Base-by-base conservation (phyloP, 2,797 vertebrate species). In the Micropoecilia bifurca region DNA sequence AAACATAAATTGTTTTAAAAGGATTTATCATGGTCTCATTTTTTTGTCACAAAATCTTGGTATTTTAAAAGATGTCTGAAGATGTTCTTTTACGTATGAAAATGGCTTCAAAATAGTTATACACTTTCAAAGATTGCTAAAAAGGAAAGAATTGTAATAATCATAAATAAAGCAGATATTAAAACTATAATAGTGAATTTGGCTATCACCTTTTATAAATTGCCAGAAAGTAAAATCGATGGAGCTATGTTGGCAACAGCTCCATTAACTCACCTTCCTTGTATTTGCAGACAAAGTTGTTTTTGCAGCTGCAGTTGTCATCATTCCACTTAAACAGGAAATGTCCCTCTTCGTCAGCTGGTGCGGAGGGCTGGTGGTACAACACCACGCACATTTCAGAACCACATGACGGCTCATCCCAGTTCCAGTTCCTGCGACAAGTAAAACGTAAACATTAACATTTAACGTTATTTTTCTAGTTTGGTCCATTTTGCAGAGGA, bases 281-380 rank as follows among this genome's bases (percentile, higher is more conserved):
- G 47, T 99, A 99, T 93, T 99, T 99, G 97, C 99, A 99, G 92
- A 99, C 96, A 91, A 97, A 99, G 94, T 99, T 99, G 91, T 99
- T 99, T 86, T 95, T 99, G 95, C 96, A 95, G 94, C 94, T 97
- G 94, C 99, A 99, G 73, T 96, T 96, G 90, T 96, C 95, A 0
- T 99, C 98, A 0, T 97, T 98, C 98, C 99, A 99, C 83, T 96
- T 97, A 89, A 98, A 99, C 92, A 96, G 93, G 90, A 97, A 96
- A 82, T 90, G 96, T 0, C 96, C 96, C 4, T 96, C 96, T 16
- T 96, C 81, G 0, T 97, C 96, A 0, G 95, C 89, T 0, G 96
- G 95, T 55, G 96, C 96, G 0, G 95, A 96, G 1, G 97, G 97
- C 79, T 96, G 97, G 92, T 98, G 95, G 89, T 98, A 97, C 92